Evolutionary conservation across 2,113 vertebrate genomes (phyloP), one percentile per base, ranked within the genome.

Genomic region (Nicator chloris): DNA sequence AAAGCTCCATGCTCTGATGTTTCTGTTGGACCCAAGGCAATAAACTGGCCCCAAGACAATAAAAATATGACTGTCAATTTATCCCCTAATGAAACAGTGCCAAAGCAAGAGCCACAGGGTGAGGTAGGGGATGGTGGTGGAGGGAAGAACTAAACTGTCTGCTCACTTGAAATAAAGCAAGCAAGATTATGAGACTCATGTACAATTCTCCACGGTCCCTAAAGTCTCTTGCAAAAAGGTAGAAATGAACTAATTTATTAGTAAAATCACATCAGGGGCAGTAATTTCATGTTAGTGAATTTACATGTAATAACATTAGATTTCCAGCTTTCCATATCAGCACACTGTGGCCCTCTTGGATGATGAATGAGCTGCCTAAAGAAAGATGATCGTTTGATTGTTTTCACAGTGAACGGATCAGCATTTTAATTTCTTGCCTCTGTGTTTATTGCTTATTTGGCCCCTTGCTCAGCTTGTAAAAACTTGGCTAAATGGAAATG

Each of bases 351-450:
- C 97, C 98, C 95, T 98, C 94, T 94, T 90, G 39, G 90, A 98
- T 98, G 98, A 98, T 98, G 98, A 98, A 98, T 97, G 98, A 98
- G 98, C 95, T 97, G 98, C 97, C 98, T 98, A 98, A 98, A 98
- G 98, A 98, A 98, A 98, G 98, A 98, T 98, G 98, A 98, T 98
- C 96, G 98, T 98, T 98, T 98, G 98, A 98, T 98, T 98, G 98
- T 98, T 98, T 98, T 98, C 98, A 97, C 98, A 98, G 98, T 97
- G 98, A 98, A 98, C 97, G 97, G 98, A 98, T 98, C 98, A 98
- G 98, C 98, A 98, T 98, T 98, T 98, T 98, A 98, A 98, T 98
- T 98, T 98, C 98, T 98, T 98, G 98, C 98, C 97, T 98, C 98
- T 98, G 98, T 98, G 98, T 98, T 98, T 98, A 98, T 98, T 98